These are phyloP conservation scores for Dastarcus helophoroides DNA, from an alignment of 2,888 invertebrate species.

Conservation along the genomic window DNA sequence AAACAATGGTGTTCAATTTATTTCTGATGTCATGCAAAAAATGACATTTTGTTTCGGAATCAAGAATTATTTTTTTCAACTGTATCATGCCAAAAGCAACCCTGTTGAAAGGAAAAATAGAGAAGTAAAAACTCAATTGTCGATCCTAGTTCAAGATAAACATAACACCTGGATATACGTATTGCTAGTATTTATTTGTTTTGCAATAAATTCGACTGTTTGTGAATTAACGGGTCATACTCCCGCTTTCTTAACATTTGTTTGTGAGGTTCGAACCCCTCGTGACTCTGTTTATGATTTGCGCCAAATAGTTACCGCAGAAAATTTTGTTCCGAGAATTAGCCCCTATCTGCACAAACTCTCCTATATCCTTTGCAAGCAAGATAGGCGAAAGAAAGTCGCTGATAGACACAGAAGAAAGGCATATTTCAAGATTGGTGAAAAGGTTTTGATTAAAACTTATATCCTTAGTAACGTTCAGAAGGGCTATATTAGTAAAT, in stretches of 20 bases:
- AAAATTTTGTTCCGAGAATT: no score
- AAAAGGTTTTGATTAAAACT: no score
- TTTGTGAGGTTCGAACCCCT: constrained; percentile 23
- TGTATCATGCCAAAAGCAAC: constrained; percentile 19
- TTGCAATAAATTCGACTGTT: constrained; percentile 29
- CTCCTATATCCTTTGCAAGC: no score
- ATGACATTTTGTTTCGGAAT: constrained; percentile 20
- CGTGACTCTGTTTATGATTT: constrained; percentile 23
- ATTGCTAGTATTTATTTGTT: constrained; percentile 24
- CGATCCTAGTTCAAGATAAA: constrained; percentile 21
- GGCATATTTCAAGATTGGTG: no score
- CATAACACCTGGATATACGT: constrained; percentile 24
- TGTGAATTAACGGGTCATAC: constrained; percentile 22
- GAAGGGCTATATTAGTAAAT: no score
- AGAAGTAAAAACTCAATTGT: constrained; percentile 24
- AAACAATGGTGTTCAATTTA: constrained; percentile 29
- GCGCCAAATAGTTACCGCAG: no score
- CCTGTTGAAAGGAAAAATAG: constrained; percentile 20
- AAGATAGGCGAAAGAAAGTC: no score
- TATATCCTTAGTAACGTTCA: no score
- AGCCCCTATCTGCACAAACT: no score
- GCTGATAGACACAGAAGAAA: no score
- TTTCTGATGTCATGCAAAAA: constrained; percentile 26
- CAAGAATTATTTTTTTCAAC: constrained; percentile 19
- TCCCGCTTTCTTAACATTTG: constrained; percentile 27